These are phyloP conservation scores for Anastrepha ludens DNA, from an alignment of 1,140 invertebrate genomes.

Conservation along the genomic window DNA sequence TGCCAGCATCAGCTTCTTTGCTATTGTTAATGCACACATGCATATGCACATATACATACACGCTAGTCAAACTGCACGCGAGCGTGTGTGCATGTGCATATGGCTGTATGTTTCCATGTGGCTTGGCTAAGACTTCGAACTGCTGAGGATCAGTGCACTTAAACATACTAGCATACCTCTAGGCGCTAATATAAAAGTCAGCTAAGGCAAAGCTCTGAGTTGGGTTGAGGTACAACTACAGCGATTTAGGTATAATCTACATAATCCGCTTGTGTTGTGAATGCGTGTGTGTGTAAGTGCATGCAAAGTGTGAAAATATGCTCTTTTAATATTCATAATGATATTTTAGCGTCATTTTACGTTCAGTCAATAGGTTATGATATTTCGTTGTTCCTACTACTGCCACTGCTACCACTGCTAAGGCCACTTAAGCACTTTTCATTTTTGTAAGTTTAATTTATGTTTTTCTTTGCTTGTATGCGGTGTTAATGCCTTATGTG, in stretches of 20 bases:
- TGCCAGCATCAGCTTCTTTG: background rate
- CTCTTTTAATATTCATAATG: slow-evolving; percentile 22
- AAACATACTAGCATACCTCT: slow-evolving; percentile 26
- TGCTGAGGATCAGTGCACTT: background rate
- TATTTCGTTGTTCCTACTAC: background rate
- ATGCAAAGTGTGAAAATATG: slow-evolving; percentile 1
- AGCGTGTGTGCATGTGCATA: background rate
- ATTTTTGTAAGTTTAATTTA: slow-evolving; percentile 30
- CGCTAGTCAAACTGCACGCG: background rate
- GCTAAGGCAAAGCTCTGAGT: slow-evolving; percentile 18
- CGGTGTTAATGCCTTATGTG: background rate
- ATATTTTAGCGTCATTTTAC: slow-evolving; percentile 26
- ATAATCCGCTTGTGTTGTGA: background rate
- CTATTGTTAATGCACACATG: background rate
- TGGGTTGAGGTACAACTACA: background rate
- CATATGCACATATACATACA: background rate
- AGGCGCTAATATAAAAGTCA: slow-evolving; percentile 46
- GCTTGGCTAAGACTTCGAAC: background rate
- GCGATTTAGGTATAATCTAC: background rate
- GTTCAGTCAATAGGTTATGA: slow-evolving; percentile 25
- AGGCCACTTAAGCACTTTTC: slow-evolving; percentile 1
- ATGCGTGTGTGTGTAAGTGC: background rate
- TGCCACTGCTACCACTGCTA: background rate
- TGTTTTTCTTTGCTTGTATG: background rate
- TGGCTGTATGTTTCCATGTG: background rate